phyloP scores from a whole-genome alignment of 2,113 vertebrate species.

The Gallinago jamesoni region DNA sequence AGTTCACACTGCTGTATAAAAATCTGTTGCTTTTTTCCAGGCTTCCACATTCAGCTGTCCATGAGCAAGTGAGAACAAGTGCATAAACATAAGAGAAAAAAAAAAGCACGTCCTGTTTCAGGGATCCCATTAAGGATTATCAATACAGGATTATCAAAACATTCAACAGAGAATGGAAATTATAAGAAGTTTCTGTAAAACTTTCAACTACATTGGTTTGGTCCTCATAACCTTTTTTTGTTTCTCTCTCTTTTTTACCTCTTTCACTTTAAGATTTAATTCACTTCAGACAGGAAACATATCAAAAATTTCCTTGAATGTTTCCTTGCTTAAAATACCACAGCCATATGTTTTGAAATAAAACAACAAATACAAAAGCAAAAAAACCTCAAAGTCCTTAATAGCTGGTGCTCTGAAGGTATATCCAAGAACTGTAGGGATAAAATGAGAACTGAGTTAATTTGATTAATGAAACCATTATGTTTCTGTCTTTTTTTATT shows the following conservation, averaged over 20 bases:
- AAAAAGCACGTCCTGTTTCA: not conserved
- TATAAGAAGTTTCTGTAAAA: not conserved
- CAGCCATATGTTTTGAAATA: not conserved
- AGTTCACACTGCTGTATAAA: not conserved
- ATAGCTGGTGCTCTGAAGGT: not conserved
- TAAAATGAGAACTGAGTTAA: not conserved
- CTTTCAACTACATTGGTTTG: not conserved
- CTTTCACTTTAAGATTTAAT: not conserved
- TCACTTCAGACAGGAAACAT: not conserved
- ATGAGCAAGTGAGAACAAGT: not conserved
- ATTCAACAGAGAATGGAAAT: not conserved
- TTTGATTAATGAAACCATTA: not conserved
- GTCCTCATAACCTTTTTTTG: not conserved
- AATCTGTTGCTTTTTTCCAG: not conserved
- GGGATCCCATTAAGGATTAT: not conserved
- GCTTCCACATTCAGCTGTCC: not conserved
- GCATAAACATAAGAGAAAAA: not conserved
- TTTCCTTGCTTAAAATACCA: not conserved
- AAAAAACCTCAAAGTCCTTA: accelerated
- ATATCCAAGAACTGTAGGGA: too few relatives aligned
- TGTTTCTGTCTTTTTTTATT: not conserved
- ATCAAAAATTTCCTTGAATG: not conserved
- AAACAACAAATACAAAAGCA: not conserved
- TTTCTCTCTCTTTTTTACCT: not conserved
- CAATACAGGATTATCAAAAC: not conserved